phyloP scores from a whole-genome alignment of 2,113 vertebrate genomes.

The Lagopus leucura region DNA sequence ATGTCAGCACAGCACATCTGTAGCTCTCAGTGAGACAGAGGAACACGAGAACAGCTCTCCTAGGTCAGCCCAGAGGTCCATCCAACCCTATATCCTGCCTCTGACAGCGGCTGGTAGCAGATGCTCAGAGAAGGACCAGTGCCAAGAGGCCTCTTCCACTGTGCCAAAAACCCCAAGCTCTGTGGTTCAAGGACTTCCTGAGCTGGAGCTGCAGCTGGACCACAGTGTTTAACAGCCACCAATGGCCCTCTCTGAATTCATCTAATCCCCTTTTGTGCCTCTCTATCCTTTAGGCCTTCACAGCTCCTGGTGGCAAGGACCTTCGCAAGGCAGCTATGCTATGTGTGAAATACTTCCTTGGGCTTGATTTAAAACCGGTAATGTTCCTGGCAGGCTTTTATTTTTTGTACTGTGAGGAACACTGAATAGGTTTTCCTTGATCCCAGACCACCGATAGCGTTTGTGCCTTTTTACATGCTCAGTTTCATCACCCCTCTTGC shows the following conservation, averaged over 20 bases:
- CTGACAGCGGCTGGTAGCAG: background rate
- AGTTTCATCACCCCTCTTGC: background rate
- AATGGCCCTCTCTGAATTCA: background rate
- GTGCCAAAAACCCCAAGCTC: background rate
- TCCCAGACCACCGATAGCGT: background rate
- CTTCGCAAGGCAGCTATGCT: rapidly evolving
- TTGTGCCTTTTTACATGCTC: background rate
- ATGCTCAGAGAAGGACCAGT: background rate
- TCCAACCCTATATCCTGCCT: background rate
- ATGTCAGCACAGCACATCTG: slow-evolving; percentile 40
- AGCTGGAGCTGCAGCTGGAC: background rate
- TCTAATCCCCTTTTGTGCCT: background rate
- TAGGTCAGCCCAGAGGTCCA: background rate
- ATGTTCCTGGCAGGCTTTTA: background rate
- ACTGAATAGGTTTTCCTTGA: background rate
- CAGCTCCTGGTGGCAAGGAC: background rate
- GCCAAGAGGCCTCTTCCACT: background rate
- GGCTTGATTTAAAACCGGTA: background rate
- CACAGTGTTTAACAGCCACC: background rate
- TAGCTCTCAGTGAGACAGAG: slow-evolving; percentile 19
- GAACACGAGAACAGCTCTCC: background rate
- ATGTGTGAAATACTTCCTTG: background rate
- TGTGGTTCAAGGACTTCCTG: background rate
- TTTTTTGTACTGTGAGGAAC: background rate
- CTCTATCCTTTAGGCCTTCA: background rate